A percentile compares a stretch with the other conserved stretches of the same genome.
Evolutionary conservation across 2,113 vertebrate species (phyloP).

Genomic region (Callionymus lyra): DNA sequence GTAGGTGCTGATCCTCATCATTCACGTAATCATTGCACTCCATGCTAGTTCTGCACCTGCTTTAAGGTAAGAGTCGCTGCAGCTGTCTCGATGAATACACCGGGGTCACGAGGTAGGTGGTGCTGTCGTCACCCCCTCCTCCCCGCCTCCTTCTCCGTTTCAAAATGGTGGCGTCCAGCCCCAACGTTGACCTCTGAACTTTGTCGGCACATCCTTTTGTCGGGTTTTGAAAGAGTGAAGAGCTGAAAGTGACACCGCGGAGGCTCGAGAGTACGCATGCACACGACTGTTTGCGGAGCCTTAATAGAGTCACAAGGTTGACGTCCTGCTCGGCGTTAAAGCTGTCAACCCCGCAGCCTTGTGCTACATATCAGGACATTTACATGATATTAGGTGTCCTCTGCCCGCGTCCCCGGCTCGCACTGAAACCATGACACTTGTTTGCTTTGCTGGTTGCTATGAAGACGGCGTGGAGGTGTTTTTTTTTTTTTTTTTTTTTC

Average conservation of each 20-base stretch:
- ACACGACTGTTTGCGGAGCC: constrained; percentile 44
- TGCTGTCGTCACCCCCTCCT: constrained; percentile 23
- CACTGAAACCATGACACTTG: constrained; percentile 57
- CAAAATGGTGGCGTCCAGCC: constrained; percentile 48
- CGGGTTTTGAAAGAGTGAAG: constrained; percentile 46
- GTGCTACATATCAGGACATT: constrained; percentile 64
- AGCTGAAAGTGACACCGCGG: constrained; percentile 53
- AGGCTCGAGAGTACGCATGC: constrained; percentile 12
- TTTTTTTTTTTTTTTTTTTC: constrained; percentile 20
- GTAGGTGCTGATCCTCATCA: too few relatives aligned
- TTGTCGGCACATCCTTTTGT: constrained; percentile 51
- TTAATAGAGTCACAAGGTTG: constrained; percentile 60
- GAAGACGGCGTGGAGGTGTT: constrained; percentile 47
- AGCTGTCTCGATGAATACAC: background rate
- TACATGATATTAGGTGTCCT: constrained; percentile 68
- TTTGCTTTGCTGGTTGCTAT: constrained; percentile 68
- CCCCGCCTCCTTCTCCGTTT: background rate
- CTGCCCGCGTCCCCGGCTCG: too few relatives aligned
- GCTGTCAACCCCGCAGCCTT: constrained; percentile 55
- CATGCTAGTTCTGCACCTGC: too few relatives aligned
- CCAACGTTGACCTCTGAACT: constrained; percentile 54
- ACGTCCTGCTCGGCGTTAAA: constrained; percentile 53
- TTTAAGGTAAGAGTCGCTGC: constrained; percentile 1
- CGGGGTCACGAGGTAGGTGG: background rate
- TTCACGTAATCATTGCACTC: too few relatives aligned